phyloP scores from a whole-genome alignment of 1,140 invertebrate species.

The Orius laevigatus region DNA sequence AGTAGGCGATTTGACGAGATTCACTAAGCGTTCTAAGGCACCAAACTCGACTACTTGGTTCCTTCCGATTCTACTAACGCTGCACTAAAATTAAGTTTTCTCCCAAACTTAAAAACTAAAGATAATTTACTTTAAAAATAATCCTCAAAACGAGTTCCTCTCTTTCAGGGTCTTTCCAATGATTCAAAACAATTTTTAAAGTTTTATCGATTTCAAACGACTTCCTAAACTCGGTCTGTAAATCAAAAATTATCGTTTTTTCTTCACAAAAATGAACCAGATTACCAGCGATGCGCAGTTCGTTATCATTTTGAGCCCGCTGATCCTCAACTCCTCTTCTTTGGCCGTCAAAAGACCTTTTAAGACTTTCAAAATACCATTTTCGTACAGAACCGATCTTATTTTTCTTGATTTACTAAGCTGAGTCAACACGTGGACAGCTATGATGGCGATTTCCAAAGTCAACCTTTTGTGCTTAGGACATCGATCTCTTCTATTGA shows the following conservation, averaged over 20 bases:
- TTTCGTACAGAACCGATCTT: constrained; percentile 2
- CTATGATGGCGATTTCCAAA: constrained; percentile 1
- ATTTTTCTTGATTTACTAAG: background rate
- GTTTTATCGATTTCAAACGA: constrained; percentile 3
- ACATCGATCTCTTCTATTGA: no score
- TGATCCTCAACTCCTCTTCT: constrained; percentile 2
- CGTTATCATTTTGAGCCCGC: constrained; percentile 1
- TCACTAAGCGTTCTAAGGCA: no score
- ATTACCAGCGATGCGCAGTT: constrained; percentile 5
- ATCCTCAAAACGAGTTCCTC: constrained; percentile 7
- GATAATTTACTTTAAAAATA: constrained; percentile 3
- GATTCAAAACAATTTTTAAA: background rate
- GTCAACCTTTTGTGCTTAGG: no score
- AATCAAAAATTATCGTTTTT: no score
- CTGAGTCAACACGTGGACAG: background rate
- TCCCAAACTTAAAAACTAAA: background rate
- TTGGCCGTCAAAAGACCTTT: background rate
- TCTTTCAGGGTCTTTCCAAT: constrained; percentile 4
- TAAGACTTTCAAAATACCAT: constrained; percentile 4
- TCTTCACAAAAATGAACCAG: no score
- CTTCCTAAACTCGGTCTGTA: background rate
- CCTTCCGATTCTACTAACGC: no score
- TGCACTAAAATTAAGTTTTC: no score
- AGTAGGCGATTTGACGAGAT: background rate
- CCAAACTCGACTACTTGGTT: no score